Evolutionary conservation across 2,113 vertebrate species (phyloP), one percentile per base, ranked within the genome.

Genomic region (Thunnus maccoyii): DNA sequence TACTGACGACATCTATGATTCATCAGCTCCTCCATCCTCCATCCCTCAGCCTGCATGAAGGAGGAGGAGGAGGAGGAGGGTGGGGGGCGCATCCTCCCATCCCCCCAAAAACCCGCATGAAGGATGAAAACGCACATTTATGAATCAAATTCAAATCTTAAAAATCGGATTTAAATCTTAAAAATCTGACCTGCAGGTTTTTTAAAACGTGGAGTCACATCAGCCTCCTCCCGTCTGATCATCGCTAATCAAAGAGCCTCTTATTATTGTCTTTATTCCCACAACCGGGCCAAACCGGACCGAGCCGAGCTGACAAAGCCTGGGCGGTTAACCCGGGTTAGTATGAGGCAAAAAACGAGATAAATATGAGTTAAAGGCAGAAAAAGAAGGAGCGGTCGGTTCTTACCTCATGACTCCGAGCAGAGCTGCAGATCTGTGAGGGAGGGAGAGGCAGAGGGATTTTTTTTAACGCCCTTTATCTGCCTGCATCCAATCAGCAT

Each of bases 381-480:
- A 55, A 46, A 78, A 22, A 80, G 22, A 20, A 71, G 52, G 61
- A 84, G 74, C 36, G 64, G 27, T 57, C 32, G 20, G 22, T 63
- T 1, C 88, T 88, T 88, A 89, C 82, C 88, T 88, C 90, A 86
- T 91, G 78, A 86, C 85, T 88, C 80, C 48, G 65, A 80, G 56
- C 66, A 12, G 81, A 72, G 81, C 83, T 72, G 83, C 69, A 75
- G 68, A 86, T 61, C 63, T 87, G 64, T 80, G 80, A 89, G 22
- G 8, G 72, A 44, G 70, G 41, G 58, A 76, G 76, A 41, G 2
- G 36, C 36, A 41, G 36, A 8, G 36, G 6, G 32, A 36, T 22
- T 22, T 22, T 22, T 30, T 41, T 9, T 41, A 41, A 8, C 36
- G 36, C 36, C 36, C 36, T 41, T 41, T 41, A 41, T 41, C 36